Percentiles rank a stretch among this genome's conserved stretches.
Evolutionary conservation across 1,140 invertebrate genomes (phyloP).

Genomic region (Augochlora pura): DNA sequence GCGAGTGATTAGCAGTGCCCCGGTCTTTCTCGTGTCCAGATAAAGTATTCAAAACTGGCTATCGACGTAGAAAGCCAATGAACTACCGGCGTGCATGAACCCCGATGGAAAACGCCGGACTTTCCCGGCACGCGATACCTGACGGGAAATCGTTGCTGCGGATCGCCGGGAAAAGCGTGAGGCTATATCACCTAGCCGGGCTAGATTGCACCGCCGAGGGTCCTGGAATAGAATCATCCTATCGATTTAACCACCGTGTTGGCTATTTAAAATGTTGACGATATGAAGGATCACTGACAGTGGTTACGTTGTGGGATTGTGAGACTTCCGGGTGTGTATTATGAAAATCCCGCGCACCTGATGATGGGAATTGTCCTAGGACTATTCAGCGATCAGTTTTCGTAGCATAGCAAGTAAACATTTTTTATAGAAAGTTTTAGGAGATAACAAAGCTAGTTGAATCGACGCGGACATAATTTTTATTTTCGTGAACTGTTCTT

Average conservation of each 20-base stretch:
- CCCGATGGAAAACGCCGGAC: slow-evolving; percentile 34
- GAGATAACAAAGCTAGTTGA: no score
- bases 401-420: no score
- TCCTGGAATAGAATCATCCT: slow-evolving; percentile 20
- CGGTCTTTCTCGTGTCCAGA: slow-evolving; percentile 26
- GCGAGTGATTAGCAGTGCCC: background rate
- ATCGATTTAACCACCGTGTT: slow-evolving; percentile 22
- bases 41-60: slow-evolving; percentile 46
- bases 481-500: no score
- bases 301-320: no score
- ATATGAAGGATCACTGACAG: no score
- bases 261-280: background rate
- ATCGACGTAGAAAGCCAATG: slow-evolving; percentile 54
- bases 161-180: slow-evolving; percentile 50
- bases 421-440: no score
- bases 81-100: slow-evolving; percentile 50
- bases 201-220: background rate
- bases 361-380: background rate
- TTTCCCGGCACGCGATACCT: slow-evolving; percentile 51
- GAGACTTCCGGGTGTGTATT: background rate
- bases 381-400: background rate
- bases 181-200: background rate
- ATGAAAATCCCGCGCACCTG: background rate
- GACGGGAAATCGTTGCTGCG: slow-evolving; percentile 59
- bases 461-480: no score